phyloP scores from a whole-genome alignment of 53 echinoderm and acorn worm species.

The Apostichopus leukothele region DNA sequence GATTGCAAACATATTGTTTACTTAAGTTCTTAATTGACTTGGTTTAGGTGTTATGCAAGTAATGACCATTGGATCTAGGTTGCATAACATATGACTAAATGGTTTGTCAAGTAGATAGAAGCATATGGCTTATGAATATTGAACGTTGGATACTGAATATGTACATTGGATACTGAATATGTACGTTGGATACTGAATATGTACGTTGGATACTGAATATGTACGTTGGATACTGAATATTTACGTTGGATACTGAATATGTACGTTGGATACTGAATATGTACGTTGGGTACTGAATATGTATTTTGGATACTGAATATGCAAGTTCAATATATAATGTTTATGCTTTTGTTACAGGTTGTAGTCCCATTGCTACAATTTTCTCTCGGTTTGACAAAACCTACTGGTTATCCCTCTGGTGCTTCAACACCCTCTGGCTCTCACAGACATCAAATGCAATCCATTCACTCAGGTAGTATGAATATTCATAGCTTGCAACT shows the following conservation, averaged over 20 bases:
- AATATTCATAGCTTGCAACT: neutral
- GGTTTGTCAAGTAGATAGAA: no score
- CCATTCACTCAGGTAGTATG: neutral
- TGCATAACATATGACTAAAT: no score
- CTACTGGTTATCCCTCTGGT: neutral
- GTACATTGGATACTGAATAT: no score
- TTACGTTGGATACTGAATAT: neutral
- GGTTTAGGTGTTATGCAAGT: no score
- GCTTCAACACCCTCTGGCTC: conserved; percentile 5
- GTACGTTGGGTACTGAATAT: no score
- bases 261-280: no score
- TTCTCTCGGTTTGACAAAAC: conserved; percentile 50
- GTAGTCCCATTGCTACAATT: conserved; percentile 78
- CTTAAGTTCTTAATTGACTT: neutral
- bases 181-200: neutral
- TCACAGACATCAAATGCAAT: conserved; percentile 15
- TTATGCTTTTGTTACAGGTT: conserved; percentile 59
- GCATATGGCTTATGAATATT: no score
- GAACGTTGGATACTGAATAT: no score
- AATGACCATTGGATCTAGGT: no score
- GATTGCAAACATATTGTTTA: neutral
- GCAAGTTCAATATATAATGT: neutral
- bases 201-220: neutral
- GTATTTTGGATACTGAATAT: neutral
- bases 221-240: no score